Conservation (phyloP, 2,888 invertebrate species). For the Folsomia manolachei region DNA sequence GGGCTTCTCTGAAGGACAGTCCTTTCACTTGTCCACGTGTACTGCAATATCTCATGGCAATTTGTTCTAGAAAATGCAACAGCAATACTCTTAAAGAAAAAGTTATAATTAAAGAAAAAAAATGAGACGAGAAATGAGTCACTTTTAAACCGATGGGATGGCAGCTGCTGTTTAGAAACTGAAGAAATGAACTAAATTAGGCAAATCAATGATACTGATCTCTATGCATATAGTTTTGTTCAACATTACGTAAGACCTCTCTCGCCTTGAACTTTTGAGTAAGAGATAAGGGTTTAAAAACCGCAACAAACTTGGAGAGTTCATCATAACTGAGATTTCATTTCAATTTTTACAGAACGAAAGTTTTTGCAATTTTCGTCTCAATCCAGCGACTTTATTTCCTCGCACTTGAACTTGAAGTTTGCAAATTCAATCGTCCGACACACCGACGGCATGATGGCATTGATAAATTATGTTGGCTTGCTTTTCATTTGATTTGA, state of each 20-base stretch:
- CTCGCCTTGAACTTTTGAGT: too few relatives aligned
- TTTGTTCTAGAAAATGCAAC: neutral
- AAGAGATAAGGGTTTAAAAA: too few relatives aligned
- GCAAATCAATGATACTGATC: too few relatives aligned
- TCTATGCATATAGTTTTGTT: too few relatives aligned
- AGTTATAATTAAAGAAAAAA: neutral
- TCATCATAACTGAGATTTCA: too few relatives aligned
- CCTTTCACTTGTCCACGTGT: conserved; percentile 53
- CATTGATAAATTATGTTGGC: neutral
- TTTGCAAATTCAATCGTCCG: neutral
- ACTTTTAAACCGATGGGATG: neutral
- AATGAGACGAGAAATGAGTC: neutral
- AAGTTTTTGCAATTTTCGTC: too few relatives aligned
- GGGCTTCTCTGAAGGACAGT: conserved; percentile 39
- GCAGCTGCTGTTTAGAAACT: too few relatives aligned
- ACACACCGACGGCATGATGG: neutral
- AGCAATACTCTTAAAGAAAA: neutral
- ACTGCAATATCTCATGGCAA: conserved; percentile 53
- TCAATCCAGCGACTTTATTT: neutral
- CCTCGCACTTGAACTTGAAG: neutral
- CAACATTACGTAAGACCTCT: too few relatives aligned
- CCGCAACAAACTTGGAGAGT: too few relatives aligned
- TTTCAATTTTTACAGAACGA: too few relatives aligned
- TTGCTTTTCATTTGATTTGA: neutral
- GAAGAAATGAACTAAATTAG: too few relatives aligned